Evolutionary conservation across 2,797 vertebrate species (phyloP).

Genomic region (Fistularia commersonii): DNA sequence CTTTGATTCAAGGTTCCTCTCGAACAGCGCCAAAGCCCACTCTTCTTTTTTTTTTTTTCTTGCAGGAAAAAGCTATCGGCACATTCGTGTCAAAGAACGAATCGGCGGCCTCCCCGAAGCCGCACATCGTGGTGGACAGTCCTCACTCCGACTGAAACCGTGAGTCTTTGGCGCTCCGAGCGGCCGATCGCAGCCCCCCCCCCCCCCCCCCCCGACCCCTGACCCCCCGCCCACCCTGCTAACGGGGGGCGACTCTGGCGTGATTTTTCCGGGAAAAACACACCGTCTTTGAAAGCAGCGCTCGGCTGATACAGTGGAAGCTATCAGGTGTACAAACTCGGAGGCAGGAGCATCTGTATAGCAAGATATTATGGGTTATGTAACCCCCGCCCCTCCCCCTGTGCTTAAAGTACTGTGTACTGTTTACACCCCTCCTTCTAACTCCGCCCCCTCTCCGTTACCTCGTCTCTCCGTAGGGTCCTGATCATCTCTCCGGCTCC

Average conservation of each 20-base stretch:
- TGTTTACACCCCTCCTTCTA: constrained; percentile 38
- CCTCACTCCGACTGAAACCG: constrained; percentile 81
- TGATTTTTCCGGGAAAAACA: no score
- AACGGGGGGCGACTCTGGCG: not conserved
- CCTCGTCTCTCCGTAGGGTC: constrained; percentile 65
- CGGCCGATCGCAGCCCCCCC: no score
- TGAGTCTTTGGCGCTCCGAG: no score
- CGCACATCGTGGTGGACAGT: constrained; percentile 83
- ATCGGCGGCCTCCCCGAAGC: constrained; percentile 75
- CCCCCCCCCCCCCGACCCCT: not conserved
- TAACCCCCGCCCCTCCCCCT: constrained; percentile 39
- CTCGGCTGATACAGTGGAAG: constrained; percentile 1
- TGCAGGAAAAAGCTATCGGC: constrained; percentile 87
- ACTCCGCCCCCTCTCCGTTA: constrained; percentile 15
- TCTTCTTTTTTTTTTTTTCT: constrained; percentile 3
- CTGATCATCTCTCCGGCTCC: constrained; percentile 61
- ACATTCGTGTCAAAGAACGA: constrained; percentile 82
- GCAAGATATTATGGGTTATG: constrained; percentile 62
- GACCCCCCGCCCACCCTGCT: no score
- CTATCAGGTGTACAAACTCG: constrained; percentile 43
- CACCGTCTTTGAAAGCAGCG: not conserved
- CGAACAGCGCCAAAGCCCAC: not conserved
- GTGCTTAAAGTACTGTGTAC: constrained; percentile 41
- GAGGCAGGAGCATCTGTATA: constrained; percentile 60
- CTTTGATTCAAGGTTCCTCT: no score